phyloP scores from a whole-genome alignment of 2,888 invertebrate genomes.

The Trachelus troglodyta region DNA sequence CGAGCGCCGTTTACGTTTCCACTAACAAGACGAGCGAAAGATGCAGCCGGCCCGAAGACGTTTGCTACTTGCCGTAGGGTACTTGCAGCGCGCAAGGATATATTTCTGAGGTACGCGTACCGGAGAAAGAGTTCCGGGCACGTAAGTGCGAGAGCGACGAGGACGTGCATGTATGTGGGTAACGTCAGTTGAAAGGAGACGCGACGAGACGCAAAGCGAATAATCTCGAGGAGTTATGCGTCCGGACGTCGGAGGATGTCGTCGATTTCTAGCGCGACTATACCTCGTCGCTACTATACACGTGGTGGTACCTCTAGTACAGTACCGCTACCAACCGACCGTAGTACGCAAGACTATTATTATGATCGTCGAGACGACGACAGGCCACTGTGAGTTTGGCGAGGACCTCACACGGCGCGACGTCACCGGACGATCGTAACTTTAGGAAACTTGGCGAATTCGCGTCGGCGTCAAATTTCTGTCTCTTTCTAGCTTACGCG shows the following conservation, averaged over 20 bases:
- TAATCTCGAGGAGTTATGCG: constrained; percentile 38
- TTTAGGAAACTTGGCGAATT: constrained; percentile 25
- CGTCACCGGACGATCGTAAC: constrained; percentile 47
- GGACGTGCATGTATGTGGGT: not conserved
- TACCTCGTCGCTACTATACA: not conserved
- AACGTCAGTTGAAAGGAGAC: not conserved
- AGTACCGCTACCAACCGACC: not conserved
- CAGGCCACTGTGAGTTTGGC: not conserved
- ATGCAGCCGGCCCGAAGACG: not conserved
- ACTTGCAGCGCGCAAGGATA: not conserved
- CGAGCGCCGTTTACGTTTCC: constrained; percentile 37
- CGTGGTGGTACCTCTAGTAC: not conserved
- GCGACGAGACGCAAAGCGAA: constrained; percentile 28
- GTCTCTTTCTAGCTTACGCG: not conserved
- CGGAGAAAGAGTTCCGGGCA: not conserved
- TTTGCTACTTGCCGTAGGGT: not conserved
- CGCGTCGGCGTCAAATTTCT: not conserved
- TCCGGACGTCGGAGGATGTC: constrained; percentile 14
- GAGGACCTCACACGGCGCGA: not conserved
- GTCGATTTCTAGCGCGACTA: not conserved
- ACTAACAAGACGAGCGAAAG: constrained; percentile 43
- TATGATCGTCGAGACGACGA: not conserved
- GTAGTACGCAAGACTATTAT: not conserved
- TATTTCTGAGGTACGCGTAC: not conserved
- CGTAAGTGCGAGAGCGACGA: not conserved